phyloP scores from a whole-genome alignment of 1,140 invertebrate species.

The Kradibia gibbosae region DNA sequence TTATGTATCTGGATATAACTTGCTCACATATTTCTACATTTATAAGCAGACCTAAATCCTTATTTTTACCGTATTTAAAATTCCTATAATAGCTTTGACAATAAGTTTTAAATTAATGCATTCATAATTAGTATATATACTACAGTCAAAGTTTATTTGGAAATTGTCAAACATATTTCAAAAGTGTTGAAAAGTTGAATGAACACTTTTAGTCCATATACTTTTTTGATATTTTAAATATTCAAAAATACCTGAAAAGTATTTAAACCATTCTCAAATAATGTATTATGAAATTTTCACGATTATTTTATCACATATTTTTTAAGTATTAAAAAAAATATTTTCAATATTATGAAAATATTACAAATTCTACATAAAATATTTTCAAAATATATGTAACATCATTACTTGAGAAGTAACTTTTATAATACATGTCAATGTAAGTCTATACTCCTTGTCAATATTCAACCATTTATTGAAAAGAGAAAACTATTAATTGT shows the following conservation, averaged over 20 bases:
- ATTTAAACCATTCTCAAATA: background rate
- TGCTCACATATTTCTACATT: background rate
- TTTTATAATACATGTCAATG: too few species aligned
- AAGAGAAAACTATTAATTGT: too few species aligned
- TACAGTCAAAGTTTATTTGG: background rate
- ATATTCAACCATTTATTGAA: too few species aligned
- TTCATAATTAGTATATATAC: background rate
- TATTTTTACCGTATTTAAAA: background rate
- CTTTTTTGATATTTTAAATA: constrained; percentile 1
- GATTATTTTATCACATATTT: background rate
- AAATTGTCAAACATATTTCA: background rate
- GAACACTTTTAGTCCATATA: background rate
- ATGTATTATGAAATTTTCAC: background rate
- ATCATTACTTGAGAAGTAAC: too few species aligned
- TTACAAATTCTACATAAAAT: background rate
- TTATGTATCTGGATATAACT: too few species aligned
- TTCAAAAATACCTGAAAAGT: background rate
- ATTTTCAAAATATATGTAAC: background rate
- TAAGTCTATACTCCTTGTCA: too few species aligned
- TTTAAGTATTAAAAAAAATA: background rate
- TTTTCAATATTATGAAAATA: background rate
- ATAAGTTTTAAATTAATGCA: background rate
- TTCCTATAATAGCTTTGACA: background rate
- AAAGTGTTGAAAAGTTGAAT: background rate
- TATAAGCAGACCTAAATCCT: background rate